A percentile compares a stretch with the other conserved stretches of the same genome.
Evolutionary conservation across 2,888 invertebrate species (phyloP).

Genomic region (Drosophila hawaiiensis): DNA sequence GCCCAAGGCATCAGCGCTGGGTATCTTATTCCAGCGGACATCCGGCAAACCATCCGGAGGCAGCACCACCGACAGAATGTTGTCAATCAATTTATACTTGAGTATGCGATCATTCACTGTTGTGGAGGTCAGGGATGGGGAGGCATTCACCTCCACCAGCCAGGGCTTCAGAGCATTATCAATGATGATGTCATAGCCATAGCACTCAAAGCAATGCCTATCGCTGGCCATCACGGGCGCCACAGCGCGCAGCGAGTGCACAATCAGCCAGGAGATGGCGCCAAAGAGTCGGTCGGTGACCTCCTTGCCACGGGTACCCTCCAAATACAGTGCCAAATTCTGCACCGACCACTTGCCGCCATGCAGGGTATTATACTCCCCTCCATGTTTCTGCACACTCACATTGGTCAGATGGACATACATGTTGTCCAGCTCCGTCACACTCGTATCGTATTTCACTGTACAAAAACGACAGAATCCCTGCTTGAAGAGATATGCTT

Average conservation of each 20-base stretch:
- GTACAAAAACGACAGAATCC: constrained; percentile 98
- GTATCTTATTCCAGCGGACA: constrained; percentile 94
- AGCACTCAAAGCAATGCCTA: constrained; percentile 91
- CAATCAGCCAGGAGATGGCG: constrained; percentile 95
- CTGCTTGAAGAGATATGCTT: constrained; percentile 95
- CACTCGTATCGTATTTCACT: constrained; percentile 96
- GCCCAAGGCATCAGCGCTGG: constrained; percentile 90
- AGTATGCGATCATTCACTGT: constrained; percentile 97
- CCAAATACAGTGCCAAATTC: constrained; percentile 94
- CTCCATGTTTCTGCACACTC: constrained; percentile 98
- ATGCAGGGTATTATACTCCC: constrained; percentile 96
- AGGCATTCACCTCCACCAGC: constrained; percentile 96
- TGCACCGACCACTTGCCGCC: constrained; percentile 97
- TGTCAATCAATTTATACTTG: constrained; percentile 96
- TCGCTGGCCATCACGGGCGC: constrained; percentile 97
- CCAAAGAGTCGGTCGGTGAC: constrained; percentile 96
- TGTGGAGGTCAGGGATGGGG: constrained; percentile 96
- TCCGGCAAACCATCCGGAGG: constrained; percentile 96
- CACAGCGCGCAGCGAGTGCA: constrained; percentile 96
- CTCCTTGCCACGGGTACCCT: constrained; percentile 94
- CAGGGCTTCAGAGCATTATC: constrained; percentile 97
- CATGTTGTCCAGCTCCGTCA: constrained; percentile 95
- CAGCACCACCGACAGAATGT: constrained; percentile 94
- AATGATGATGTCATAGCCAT: constrained; percentile 97
- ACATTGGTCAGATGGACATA: constrained; percentile 98